These are phyloP conservation scores for Calephelis virginiensis DNA, from an alignment of 1,140 invertebrate genomes.

Conservation along the genomic window DNA sequence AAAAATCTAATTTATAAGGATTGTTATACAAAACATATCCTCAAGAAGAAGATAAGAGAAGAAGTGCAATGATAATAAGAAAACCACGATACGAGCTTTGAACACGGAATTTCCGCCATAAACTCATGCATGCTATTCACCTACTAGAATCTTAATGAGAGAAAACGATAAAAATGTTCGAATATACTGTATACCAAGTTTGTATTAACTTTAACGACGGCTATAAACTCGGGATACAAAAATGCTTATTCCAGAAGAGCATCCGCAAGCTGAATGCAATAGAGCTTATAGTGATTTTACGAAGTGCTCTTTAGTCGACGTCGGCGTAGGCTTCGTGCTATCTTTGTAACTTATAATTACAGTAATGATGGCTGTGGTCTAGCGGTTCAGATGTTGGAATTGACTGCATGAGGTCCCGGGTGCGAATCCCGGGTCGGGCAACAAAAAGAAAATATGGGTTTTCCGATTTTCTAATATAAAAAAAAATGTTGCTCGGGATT, in stretches of 20 bases:
- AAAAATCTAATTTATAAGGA: no score
- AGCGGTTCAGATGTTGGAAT: no score
- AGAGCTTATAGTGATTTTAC: constrained; percentile 66
- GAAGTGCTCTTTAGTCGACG: constrained; percentile 49
- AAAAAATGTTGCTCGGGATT: no score
- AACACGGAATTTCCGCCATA: constrained; percentile 36
- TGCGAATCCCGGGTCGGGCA: no score
- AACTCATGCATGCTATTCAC: constrained; percentile 40
- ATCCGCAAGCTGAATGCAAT: constrained; percentile 40
- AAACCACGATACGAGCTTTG: constrained; percentile 33
- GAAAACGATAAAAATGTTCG: constrained; percentile 37
- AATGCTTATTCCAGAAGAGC: constrained; percentile 44
- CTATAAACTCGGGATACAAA: constrained; percentile 39
- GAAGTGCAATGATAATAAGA: constrained; percentile 34
- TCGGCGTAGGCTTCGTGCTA: constrained; percentile 37
- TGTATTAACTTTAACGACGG: constrained; percentile 46
- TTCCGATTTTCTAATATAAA: no score
- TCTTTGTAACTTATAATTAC: constrained; percentile 56
- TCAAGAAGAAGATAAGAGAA: no score
- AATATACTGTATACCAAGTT: constrained; percentile 33
- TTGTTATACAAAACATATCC: not conserved
- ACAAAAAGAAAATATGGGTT: no score
- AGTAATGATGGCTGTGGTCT: constrained; percentile 33
- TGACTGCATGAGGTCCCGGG: no score
- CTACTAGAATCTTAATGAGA: constrained; percentile 42